Base-by-base conservation (phyloP, 1,140 invertebrate species). In the Oreohelix idahoensis region DNA sequence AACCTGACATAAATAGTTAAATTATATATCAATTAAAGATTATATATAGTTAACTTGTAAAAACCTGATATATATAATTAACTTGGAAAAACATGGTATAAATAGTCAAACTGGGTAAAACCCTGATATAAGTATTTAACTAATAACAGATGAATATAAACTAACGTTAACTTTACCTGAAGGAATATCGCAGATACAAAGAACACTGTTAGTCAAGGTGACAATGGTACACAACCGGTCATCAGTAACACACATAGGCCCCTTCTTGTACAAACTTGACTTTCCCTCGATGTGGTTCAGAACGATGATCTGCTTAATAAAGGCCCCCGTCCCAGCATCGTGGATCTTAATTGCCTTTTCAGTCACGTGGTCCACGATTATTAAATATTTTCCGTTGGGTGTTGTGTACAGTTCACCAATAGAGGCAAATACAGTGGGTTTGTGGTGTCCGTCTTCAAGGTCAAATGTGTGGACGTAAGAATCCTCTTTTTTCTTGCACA, bases 281-380 rank as follows among this genome's bases (percentile, higher is more conserved):
- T 88, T 88, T 35, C 90, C 69, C 15, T 88, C 81, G 15, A 92
- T 87, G 75, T 91, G 90, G 80, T 90, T 91, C 79, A 89, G 79
- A 5, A 91, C 86, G 20, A 92, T 91, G 32, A 92, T 83, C 75
- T 92, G 92, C 1, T 90, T 90, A 23, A 90, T 38, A 80, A 89
- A 92, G 2, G 81, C 83, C 0, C 92, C 92, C 0, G 85, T 89
- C 8, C 86, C 84, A 10, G 88, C 82, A 26, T 89, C 87, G 83
- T 92, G 92, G 42, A 92, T 83, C 82, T 92, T 92, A 39, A 92
- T 84, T 0, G 89, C 83, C 76, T 89, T 92, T 86, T 91, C 87
- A 8, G 89, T 90, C n/a, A 88, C 85, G 83, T 91, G 88, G 77
- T 92, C 92, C 20, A 92, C 86, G 38, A 92, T 89, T 13, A 91